These are phyloP conservation scores for Lepidocyrtinus sp. DNA, from an alignment of 2,888 invertebrate species.

Conservation along the genomic window DNA sequence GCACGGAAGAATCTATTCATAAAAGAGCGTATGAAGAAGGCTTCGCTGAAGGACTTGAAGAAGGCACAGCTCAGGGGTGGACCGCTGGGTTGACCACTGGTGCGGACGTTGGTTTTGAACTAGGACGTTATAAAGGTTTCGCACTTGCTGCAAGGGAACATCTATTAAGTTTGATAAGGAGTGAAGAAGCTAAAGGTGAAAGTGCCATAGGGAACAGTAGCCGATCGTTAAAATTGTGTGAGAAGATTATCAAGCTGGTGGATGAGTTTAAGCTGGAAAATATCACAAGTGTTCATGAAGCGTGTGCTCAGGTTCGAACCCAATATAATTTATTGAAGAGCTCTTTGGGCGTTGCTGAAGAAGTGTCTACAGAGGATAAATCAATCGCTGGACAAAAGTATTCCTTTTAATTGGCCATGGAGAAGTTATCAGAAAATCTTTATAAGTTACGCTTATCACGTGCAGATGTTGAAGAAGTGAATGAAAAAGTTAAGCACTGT, in stretches of 20 bases:
- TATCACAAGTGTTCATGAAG: constrained; percentile 77
- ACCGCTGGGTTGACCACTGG: constrained; percentile 87
- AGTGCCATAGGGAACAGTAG: neutral
- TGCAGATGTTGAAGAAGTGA: too few species aligned
- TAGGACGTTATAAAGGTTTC: constrained; percentile 82
- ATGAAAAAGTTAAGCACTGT: neutral
- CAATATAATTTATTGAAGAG: constrained; percentile 77
- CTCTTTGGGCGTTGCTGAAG: constrained; percentile 68
- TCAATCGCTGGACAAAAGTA: constrained; percentile 47
- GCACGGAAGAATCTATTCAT: constrained; percentile 79
- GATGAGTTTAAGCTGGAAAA: constrained; percentile 80
- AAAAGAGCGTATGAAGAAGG: constrained; percentile 81
- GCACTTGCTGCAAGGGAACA: constrained; percentile 13
- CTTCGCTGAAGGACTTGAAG: constrained; percentile 76
- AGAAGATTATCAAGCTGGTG: constrained; percentile 76
- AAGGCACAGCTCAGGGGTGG: constrained; percentile 79
- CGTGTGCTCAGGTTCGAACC: constrained; percentile 78
- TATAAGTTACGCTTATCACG: constrained; percentile 71
- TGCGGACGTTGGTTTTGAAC: constrained; percentile 84
- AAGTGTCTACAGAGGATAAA: constrained; percentile 28
- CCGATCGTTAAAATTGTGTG: constrained; percentile 39
- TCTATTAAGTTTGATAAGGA: too few species aligned
- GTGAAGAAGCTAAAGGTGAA: too few species aligned
- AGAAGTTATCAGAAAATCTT: neutral
- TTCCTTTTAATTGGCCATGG: constrained; percentile 58